A percentile compares a stretch with the other conserved stretches of the same genome.
These are phyloP conservation scores for Oreotrochilus melanogaster DNA, from an alignment of 2,113 vertebrate genomes.

Conservation along the genomic window DNA sequence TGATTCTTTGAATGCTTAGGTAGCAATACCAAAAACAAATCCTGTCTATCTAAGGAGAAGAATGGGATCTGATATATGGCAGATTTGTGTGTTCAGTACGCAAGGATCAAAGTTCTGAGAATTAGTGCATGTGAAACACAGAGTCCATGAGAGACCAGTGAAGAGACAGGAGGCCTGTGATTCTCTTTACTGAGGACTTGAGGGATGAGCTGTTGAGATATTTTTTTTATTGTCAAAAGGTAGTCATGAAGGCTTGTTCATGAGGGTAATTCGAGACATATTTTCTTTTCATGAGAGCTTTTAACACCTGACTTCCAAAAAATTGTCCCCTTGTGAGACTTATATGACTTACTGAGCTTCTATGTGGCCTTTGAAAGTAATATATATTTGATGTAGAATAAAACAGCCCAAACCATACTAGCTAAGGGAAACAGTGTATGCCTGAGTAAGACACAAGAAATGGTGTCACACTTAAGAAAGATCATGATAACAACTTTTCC, in stretches of 20 bases:
- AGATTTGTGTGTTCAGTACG: neutral
- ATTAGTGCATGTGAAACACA: neutral
- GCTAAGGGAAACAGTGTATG: neutral
- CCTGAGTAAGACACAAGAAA: neutral
- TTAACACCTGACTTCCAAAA: neutral
- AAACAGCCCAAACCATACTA: neutral
- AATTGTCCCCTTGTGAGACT: neutral
- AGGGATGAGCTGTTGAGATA: neutral
- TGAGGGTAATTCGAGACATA: neutral
- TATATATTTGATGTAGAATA: neutral
- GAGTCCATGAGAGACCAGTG: neutral
- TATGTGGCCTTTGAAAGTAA: neutral
- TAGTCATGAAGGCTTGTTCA: neutral
- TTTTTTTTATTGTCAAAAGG: neutral
- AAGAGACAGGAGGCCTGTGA: neutral
- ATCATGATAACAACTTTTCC: neutral
- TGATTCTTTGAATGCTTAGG: neutral
- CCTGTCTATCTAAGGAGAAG: neutral
- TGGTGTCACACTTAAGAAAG: neutral
- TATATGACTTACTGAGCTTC: neutral
- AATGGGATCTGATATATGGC: accelerated
- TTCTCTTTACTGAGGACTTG: neutral
- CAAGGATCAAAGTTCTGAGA: neutral
- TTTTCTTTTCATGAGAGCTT: neutral
- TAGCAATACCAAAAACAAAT: neutral